Base-by-base conservation (phyloP, 2,888 invertebrate genomes). In the Rugalucina vietnamica region DNA sequence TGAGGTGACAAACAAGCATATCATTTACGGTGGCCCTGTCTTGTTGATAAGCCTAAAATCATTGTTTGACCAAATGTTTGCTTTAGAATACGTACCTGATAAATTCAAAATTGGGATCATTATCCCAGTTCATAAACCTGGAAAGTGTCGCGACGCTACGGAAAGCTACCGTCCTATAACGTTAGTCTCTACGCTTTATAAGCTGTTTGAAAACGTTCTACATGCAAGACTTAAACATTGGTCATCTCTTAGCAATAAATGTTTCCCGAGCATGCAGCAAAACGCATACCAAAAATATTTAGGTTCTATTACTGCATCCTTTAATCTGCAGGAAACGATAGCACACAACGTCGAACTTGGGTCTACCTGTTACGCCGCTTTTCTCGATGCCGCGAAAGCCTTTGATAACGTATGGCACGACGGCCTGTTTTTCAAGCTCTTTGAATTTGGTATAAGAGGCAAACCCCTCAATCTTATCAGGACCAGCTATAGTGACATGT, bases 131-230 rank as follows among this genome's bases (percentile, higher is more conserved):
- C 54, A 71, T 29, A 81, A 81, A 54, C 70, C 69, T 12, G 76
- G 76, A 0, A 81, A 81, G 27, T 34, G 70, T 8, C 39, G 34
- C 60, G 29, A 34, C 12, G 29, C 27, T 8, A 34, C 49, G 10
- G 50, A 75, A 36, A 81, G 81, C 43, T 81, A 81, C 27, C 5
- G 75, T 14, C 76, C 81, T 49, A 57, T 81, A 5, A 81, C 54
- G 18, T 37, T 73, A 24, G 32, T 60, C 1, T 54, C 79, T 12
- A 72, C 54, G 0, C 5, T 79, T 24, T 73, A 79, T 49, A 78
- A 72, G 43, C 2, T 57, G 5, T 79, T 79, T 39, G 79, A 79
- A 72, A 72, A 69, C 36, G 21, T 73, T 10, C 36, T 79, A 18
- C 79, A 72, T 32, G 12, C 27, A 39, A 14, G 79, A 27, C 27